Percentiles rank a stretch among this genome's conserved stretches.
Conservation (phyloP, 2,113 vertebrate species). For the Oenanthe oenanthe region DNA sequence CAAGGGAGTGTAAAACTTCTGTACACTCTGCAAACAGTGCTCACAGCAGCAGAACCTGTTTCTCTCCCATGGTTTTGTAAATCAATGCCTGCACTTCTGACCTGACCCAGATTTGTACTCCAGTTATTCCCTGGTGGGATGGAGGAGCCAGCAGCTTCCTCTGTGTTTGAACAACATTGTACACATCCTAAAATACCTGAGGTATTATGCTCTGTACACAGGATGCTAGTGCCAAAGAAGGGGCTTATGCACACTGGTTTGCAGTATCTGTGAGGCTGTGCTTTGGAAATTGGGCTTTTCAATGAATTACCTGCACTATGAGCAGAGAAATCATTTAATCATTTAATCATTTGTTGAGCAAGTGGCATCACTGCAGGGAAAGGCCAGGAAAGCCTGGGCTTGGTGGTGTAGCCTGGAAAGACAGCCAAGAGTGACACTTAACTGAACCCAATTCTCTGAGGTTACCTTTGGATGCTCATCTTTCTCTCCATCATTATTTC, state of each 20-base stretch:
- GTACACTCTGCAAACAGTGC: not conserved
- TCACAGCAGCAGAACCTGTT: not conserved
- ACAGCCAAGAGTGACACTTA: rapidly evolving
- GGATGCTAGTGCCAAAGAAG: not conserved
- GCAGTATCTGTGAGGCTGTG: not conserved
- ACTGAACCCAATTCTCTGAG: not conserved
- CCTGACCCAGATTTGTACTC: not conserved
- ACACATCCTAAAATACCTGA: not conserved
- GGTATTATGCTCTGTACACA: rapidly evolving
- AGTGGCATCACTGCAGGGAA: not conserved
- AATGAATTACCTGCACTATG: not conserved
- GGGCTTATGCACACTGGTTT: not conserved
- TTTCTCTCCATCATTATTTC: not conserved
- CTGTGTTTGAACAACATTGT: not conserved
- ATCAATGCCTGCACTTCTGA: not conserved
- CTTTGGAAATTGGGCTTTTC: not conserved
- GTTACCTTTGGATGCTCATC: not conserved
- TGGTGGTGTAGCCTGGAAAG: not conserved
- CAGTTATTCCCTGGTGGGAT: not conserved
- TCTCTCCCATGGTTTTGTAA: not conserved
- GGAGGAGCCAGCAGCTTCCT: not conserved
- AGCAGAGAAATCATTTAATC: not conserved
- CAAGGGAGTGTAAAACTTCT: not conserved
- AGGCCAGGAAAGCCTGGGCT: not conserved
- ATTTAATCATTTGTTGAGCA: not conserved